Base-by-base conservation (phyloP, 2,797 vertebrate species). In the Ctenochaetus hawaiiensis region DNA sequence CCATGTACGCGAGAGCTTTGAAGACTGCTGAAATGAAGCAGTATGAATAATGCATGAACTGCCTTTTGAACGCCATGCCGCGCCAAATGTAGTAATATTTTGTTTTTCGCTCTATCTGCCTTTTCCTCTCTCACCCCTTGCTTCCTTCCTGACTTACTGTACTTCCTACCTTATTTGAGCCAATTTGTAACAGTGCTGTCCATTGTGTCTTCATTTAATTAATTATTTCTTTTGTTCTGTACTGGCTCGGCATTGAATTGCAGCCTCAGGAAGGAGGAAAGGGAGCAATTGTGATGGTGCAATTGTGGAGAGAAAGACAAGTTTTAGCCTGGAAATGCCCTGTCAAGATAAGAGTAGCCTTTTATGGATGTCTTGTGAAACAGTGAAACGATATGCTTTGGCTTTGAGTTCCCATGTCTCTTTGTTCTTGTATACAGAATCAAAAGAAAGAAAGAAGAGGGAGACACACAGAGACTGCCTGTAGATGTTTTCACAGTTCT, bases 11-110 rank as follows among this genome's bases (percentile, higher is more conserved):
- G 54, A 63, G 77, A 65, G 78, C 89, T 89, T 91, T 90, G 86
- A 91, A 91, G 86, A 87, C 86, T 77, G 79, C 88, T 72, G 88
- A 88, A 87, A 86, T 84, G 79, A 87, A 84, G 77, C 74, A 10
- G 30, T 0, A 87, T 93, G 81, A 85, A 93, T 93, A 80, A 93
- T 93, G 83, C 87, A 94, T 92, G 83, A 88, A 66, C 52, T 57
- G 48, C 47, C 73, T 77, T 91, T 84, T 83, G 77, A 91, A 82
- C 26, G 6, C 39, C 67, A 57, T 18, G 52, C 75, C 8, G 58
- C 22, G 26, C 78, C 80, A 89, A 86, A 86, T 57, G 73, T 77
- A 71, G 77, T 85, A 73, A 83, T 83, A 84, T 81, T 87, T 82
- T 78, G 71, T 78, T 76, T 41, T 73, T 72, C 75, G 59, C 34